Conservation (phyloP, 2,888 invertebrate species). For the Chymomyza caudatula region DNA sequence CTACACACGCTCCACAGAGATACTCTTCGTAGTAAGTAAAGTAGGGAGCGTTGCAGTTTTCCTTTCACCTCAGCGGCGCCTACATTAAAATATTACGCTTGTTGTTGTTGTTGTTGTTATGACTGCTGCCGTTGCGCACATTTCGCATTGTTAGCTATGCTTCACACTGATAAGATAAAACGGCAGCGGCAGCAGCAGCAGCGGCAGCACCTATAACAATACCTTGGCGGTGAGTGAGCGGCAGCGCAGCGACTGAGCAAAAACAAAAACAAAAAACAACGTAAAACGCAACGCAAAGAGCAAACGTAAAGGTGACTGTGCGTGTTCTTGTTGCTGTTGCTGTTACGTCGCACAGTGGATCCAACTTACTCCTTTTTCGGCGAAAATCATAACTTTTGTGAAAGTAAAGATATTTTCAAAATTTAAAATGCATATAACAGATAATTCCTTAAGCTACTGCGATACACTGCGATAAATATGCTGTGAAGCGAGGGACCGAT, state of each 20-base stretch:
- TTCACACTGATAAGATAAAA: constrained; percentile 43
- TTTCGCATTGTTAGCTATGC: not conserved
- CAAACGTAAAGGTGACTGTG: constrained; percentile 31
- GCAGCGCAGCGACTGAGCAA: not conserved
- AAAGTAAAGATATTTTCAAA: no score
- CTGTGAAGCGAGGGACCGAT: no score
- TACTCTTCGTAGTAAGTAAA: not conserved
- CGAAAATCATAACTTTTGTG: no score
- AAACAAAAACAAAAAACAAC: not conserved
- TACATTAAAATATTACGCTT: constrained; percentile 18
- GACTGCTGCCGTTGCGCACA: constrained; percentile 1
- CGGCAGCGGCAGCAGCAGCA: constrained; percentile 21
- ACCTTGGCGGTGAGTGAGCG: not conserved
- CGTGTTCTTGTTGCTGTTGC: no score
- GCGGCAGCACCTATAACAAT: not conserved
- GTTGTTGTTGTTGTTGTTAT: constrained; percentile 18
- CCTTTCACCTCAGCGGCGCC: constrained; percentile 39
- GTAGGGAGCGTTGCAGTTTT: constrained; percentile 29
- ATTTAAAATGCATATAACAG: no score
- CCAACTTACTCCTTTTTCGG: no score
- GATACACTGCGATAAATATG: no score
- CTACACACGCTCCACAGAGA: constrained; percentile 4
- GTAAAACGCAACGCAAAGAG: not conserved
- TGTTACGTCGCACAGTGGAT: constrained; percentile 33
- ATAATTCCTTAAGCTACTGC: no score